Evolutionary conservation across 2,797 vertebrate species (phyloP), one percentile per base, ranked within the genome.

Genomic region (Eupleurogrammus muticus): DNA sequence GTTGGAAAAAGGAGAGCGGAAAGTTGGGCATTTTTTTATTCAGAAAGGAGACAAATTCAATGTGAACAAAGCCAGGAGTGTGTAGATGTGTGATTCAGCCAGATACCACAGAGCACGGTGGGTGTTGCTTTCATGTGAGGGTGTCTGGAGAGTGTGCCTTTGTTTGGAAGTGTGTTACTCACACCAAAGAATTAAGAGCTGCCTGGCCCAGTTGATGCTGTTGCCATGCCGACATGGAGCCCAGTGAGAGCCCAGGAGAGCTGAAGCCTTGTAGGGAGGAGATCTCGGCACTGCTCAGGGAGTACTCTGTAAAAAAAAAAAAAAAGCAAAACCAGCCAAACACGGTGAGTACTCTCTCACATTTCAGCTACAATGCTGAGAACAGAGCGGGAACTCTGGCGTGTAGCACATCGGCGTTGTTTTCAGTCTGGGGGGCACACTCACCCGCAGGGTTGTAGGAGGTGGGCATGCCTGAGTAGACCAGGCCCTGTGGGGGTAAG

Each of bases 191-290:
- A 95, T 95, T 97, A 94, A 99, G 97, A 88, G 96, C 95, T 36
- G 96, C 94, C 76, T 96, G 97, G 89, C 96, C 96, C 61, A 99
- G 92, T 83, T 98, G 98, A 93, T 99, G 97, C 89, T 99, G 98
- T 91, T 99, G 98, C 98, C 98, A 99, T 94, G 97, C 97, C 65
- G 97, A 99, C 86, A 98, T 95, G 89, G 97, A 98, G 89, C 98
- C 96, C 79, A 99, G 85, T 54, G 97, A 97, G 88, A 99, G 94
- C 93, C 97, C 96, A 63, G 97, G 97, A 87, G 98, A 97, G 91
- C 94, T 94, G 90, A 99, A 99, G 51, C 98, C 96, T 95, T 98
- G 97, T 83, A 99, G 93, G 88, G 97, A 95, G 32, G 97, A 95
- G 91, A 99, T 95, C 90, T 99, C 98, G 75, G 97, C 97, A 0